phyloP scores from a whole-genome alignment of 1,140 invertebrate genomes.

The Drosophila mauritiana region DNA sequence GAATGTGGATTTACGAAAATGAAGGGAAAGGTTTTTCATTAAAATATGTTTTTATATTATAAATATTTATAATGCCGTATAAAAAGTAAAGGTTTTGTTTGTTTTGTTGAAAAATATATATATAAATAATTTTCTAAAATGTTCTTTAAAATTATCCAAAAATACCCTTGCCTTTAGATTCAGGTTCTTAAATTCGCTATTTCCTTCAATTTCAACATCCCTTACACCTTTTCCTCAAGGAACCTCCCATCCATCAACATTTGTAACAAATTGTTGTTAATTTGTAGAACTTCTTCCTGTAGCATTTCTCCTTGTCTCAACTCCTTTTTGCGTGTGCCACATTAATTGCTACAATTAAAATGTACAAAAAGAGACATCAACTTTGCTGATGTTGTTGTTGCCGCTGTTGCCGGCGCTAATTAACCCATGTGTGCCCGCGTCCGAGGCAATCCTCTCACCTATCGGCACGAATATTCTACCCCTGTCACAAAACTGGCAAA shows the following conservation, averaged over 20 bases:
- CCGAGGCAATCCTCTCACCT: constrained; percentile 35
- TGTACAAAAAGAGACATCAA: constrained; percentile 73
- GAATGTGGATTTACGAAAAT: not conserved
- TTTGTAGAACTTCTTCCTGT: constrained; percentile 38
- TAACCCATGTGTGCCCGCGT: constrained; percentile 57
- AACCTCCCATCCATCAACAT: constrained; percentile 21
- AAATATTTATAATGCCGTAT: no score
- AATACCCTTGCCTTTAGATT: no score
- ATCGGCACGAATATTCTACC: constrained; percentile 30
- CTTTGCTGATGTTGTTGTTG: constrained; percentile 3
- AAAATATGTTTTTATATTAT: not conserved
- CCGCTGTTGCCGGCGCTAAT: constrained; percentile 55
- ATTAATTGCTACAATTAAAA: constrained; percentile 75
- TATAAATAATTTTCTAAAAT: no score
- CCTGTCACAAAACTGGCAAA: constrained; percentile 27
- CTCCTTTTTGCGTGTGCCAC: constrained; percentile 23
- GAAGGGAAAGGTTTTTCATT: not conserved
- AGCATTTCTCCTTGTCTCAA: constrained; percentile 8
- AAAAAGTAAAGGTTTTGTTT: no score
- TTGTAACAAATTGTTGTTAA: constrained; percentile 48
- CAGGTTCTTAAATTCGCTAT: no score
- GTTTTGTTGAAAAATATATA: no score
- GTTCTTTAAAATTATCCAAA: no score
- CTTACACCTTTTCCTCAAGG: not conserved
- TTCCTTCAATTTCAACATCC: not conserved